Base-by-base conservation (phyloP, 2,113 vertebrate species). In the Bettongia penicillata region DNA sequence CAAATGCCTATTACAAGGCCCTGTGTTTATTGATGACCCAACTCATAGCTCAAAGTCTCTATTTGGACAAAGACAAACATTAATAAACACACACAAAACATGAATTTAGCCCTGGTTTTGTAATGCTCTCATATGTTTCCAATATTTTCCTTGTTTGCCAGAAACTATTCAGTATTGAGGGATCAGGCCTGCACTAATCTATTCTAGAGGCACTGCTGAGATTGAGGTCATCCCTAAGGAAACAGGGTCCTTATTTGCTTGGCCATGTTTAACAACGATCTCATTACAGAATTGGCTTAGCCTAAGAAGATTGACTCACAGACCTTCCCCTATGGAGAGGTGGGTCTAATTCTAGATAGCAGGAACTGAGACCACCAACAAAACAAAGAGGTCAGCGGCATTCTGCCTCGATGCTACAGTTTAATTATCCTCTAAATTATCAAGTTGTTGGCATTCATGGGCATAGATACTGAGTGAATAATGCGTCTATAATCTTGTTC, bases 341-440 rank as follows among this genome's bases (percentile, higher is more conserved):
- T 92, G 49, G 57, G 51, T 22, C 77, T 93, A 51, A 68, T 53
- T 52, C n/a, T 55, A 93, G 95, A 14, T 91, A 91, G 48, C 6
- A 16, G 90, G 95, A 98, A 97, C 96, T 97, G 97, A 96, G 95
- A 93, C 97, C 95, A 90, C 94, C 96, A 97, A 98, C 98, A 96
- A 97, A 94, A 93, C 51, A 48, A 48, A 57, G 90, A 97, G 94
- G 96, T 96, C 98, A 98, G 98, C 98, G 98, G 98, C 96, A 97
- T 97, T 98, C 96, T 96, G 93, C 51, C 48, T 51, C 94, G 93
- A 52, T 92, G 89, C 51, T 96, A 49, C 43, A 92, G 51, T 90
- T 97, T 98, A 98, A 98, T 98, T 97, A 95, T 96, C 98, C 96
- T 97, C 97, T 97, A 98, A 98, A 96, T 98, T 94, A 96, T 97